Conservation (phyloP, 1,140 invertebrate genomes). For the Lasioglossum baleicum region DNA sequence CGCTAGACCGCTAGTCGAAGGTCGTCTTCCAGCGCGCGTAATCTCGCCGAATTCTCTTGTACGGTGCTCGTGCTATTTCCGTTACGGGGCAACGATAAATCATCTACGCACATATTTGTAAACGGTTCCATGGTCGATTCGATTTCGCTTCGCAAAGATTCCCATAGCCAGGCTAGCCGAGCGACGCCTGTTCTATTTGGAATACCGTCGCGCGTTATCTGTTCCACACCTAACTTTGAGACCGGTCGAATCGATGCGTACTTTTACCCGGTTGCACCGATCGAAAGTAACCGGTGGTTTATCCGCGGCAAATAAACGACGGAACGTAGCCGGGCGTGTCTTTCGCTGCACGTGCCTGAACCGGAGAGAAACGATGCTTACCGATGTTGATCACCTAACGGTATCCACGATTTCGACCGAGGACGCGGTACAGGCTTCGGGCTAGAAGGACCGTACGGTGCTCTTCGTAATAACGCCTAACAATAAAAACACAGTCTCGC, state of each 20-base stretch:
- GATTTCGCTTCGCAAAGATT: too few species aligned
- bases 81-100: too few species aligned
- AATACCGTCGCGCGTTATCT: too few species aligned
- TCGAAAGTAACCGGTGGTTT: slow-evolving; percentile 27
- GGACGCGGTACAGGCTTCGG: not conserved
- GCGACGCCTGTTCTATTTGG: too few species aligned
- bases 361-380: slow-evolving; percentile 29
- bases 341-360: slow-evolving; percentile 38
- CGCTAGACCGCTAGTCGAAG: slow-evolving; percentile 1
- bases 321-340: slow-evolving; percentile 16
- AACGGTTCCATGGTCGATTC: too few species aligned
- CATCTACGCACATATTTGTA: too few species aligned
- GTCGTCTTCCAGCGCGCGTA: not conserved
- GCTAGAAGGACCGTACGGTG: not conserved
- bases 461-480: not conserved
- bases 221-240: not conserved
- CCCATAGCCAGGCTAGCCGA: too few species aligned
- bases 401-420: slow-evolving; percentile 21
- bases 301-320: not conserved
- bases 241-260: slow-evolving; percentile 31
- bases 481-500: not conserved
- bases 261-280: slow-evolving; percentile 13
- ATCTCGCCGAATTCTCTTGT: not conserved
- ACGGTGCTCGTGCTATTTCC: not conserved
- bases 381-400: slow-evolving; percentile 42